Conservation (phyloP, 2,888 invertebrate genomes). For the Rhagophthalmus giganteus region DNA sequence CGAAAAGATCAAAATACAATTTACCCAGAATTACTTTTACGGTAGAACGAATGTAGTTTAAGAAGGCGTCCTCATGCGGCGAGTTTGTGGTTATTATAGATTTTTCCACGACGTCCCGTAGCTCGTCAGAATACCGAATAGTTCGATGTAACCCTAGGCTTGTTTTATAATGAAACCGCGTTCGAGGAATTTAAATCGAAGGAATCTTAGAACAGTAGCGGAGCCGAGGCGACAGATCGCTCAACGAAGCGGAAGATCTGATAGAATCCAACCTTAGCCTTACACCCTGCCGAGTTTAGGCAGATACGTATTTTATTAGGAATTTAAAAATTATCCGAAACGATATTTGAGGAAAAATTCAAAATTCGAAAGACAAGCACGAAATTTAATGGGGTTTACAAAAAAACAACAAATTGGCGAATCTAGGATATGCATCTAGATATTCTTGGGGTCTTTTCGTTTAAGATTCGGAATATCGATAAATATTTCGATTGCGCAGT, state of each 20-base stretch:
- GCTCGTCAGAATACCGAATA: constrained; percentile 33
- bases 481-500: too few species aligned
- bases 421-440: too few species aligned
- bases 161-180: constrained; percentile 47
- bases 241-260: constrained; percentile 51
- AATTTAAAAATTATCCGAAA: too few species aligned
- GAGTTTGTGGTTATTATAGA: constrained; percentile 26
- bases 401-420: too few species aligned
- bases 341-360: too few species aligned
- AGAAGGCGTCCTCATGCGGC: constrained; percentile 14
- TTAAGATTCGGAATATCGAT: too few species aligned
- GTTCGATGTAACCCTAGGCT: constrained; percentile 39
- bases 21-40: not conserved
- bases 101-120: constrained; percentile 24
- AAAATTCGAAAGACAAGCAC: too few species aligned
- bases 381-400: too few species aligned
- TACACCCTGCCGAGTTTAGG: constrained; percentile 41
- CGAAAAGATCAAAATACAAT: not conserved
- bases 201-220: constrained; percentile 51
- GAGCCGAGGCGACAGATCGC: constrained; percentile 50
- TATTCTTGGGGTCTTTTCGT: too few species aligned
- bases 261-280: constrained; percentile 40
- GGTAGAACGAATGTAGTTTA: not conserved
- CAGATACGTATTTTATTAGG: constrained; percentile 43
- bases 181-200: constrained; percentile 52